Conservation (phyloP, 2,113 vertebrate genomes). For the Eira barbara region DNA sequence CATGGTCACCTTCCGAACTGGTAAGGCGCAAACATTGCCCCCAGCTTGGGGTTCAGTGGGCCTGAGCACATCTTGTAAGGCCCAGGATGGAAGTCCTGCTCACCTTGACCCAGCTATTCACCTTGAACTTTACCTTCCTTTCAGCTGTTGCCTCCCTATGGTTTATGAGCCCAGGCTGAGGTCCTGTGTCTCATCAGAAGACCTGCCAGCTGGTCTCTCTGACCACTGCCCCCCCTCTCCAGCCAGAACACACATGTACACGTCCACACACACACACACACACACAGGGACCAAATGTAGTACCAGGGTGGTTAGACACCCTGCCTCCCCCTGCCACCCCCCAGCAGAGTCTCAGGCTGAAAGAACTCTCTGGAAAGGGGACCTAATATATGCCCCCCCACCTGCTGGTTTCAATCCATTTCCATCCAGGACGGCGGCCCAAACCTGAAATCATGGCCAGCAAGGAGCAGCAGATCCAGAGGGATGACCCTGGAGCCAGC, state of each 20-base stretch:
- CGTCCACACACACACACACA: neutral
- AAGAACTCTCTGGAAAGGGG: neutral
- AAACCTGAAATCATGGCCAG: constrained; percentile 87
- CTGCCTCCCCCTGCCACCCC: no score
- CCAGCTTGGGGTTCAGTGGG: neutral
- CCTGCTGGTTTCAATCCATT: constrained; percentile 53
- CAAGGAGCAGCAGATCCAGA: constrained; percentile 87
- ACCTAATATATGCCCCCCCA: accelerated
- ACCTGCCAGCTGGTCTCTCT: neutral
- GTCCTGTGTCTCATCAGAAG: neutral
- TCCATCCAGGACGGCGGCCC: constrained; percentile 82
- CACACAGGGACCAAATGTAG: neutral
- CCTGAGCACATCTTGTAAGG: neutral
- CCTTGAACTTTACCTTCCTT: neutral
- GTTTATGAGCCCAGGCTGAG: neutral
- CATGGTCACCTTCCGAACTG: constrained; percentile 99
- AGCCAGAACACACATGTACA: no score
- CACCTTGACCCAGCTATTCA: neutral
- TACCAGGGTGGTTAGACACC: no score
- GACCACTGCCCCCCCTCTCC: neutral
- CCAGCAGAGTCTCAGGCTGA: neutral
- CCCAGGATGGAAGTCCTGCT: neutral
- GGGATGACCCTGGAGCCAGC: constrained; percentile 83
- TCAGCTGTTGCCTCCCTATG: neutral
- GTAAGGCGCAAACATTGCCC: constrained; percentile 77